Base-by-base conservation (phyloP, 2,888 invertebrate species). In the Deilephila elpenor region DNA sequence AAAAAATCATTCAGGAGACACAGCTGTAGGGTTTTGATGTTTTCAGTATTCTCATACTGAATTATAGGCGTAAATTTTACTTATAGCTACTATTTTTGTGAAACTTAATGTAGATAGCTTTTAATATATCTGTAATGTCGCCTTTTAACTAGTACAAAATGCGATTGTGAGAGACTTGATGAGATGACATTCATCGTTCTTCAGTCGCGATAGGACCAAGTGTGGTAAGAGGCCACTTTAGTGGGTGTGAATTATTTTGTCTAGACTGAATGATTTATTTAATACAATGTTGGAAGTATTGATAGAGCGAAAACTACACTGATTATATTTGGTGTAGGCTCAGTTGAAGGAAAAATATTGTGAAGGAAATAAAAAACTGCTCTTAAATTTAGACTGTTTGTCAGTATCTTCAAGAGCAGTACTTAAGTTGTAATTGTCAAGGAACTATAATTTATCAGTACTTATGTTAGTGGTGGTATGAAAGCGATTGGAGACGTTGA, bases 91-190 rank as follows among this genome's bases (percentile, higher is more conserved):
- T 56, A n/a, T 56, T 56, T 56, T 56, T n/a, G 17, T 56, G 17
- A 17, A 56, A 56, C n/a, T n/a, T n/a, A n/a, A n/a, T 56, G 44
- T 56, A 56, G 56, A n/a, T 56, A 56, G 56, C 56, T 56, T 56
- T 56, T 56, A 56, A 19, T 53, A 53, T 53, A 53, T 53, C 19
- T 19, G 14, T 53, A 53, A 56, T 56, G n/a, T 56, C 56, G 56
- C 56, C 56, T 56, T 56, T 44, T n/a, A 44, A 56, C 56, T 56
- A 56, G 56, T 56, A 56, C 56, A 56, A 56, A 56, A 56, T 56
- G n/a, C 56, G 56, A 56, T 56, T 56, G 17, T n/a, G 5, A 3
- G 11, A 44, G 3, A 56, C 56, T n/a, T 56, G 56, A 56, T n/a
- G n/a, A 56, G 5, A 56, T n/a, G 44, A 56, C n/a, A 44, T 44